Evolutionary conservation across 2,888 invertebrate species (phyloP).

Genomic region (Theodoxus fluviatilis): DNA sequence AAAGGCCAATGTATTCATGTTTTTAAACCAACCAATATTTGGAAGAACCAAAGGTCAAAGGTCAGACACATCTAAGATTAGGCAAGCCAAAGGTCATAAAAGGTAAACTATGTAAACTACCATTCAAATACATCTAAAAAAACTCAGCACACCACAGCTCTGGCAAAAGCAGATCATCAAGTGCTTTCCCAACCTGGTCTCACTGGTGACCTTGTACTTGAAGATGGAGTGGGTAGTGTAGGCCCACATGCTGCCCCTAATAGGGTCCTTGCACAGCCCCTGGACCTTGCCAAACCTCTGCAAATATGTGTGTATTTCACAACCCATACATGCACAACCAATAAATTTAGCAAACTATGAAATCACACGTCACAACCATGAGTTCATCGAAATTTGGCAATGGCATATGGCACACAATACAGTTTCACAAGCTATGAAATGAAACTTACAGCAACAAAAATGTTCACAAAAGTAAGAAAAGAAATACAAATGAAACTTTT

Average conservation of each 20-base stretch:
- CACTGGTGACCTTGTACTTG: constrained; percentile 82
- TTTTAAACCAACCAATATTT: too few relatives aligned
- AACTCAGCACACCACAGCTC: too few relatives aligned
- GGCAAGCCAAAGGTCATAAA: too few relatives aligned
- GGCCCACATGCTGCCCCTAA: constrained; percentile 82
- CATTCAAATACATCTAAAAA: too few relatives aligned
- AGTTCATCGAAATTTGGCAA: background rate
- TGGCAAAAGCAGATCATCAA: too few relatives aligned
- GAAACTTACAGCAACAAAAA: background rate
- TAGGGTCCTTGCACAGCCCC: constrained; percentile 81
- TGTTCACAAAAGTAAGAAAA: too few relatives aligned
- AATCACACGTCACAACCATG: background rate
- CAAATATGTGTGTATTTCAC: constrained; percentile 10
- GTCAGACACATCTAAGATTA: too few relatives aligned
- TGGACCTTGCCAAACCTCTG: constrained; percentile 77
- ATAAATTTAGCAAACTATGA: background rate
- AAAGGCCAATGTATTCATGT: too few relatives aligned
- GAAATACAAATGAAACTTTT: too few relatives aligned
- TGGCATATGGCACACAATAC: background rate
- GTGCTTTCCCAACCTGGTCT: too few relatives aligned
- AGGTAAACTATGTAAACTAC: too few relatives aligned
- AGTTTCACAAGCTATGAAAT: background rate
- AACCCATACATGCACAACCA: background rate
- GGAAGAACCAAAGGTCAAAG: too few relatives aligned
- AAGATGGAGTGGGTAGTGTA: constrained; percentile 85